A percentile compares a stretch with the other conserved stretches of the same genome.
phyloP scores from a whole-genome alignment of 2,113 vertebrate genomes.

The Nycticryphes semicollaris region DNA sequence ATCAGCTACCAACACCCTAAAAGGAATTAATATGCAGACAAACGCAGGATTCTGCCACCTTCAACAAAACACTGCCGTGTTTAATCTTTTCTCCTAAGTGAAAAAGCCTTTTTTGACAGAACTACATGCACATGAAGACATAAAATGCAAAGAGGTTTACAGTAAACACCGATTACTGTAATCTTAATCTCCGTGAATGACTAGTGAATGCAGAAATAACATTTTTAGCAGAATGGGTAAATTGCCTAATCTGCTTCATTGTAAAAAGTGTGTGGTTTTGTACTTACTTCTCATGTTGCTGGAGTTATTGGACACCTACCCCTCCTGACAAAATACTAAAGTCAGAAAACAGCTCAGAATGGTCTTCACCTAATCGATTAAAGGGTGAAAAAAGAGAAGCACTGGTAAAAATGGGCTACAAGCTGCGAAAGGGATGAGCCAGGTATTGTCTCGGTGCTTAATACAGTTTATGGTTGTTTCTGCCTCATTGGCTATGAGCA shows the following conservation, averaged over 20 bases:
- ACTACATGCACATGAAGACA: not conserved
- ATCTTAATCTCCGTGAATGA: conserved; percentile 8
- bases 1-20: not conserved
- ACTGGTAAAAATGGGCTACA: not conserved
- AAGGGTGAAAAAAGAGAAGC: not conserved
- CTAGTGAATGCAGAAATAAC: not conserved
- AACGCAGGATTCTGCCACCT: not conserved
- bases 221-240: not conserved
- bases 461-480: not conserved
- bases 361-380: not conserved
- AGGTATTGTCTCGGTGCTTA: not conserved
- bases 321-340: not conserved
- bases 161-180: conserved; percentile 6
- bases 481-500: not conserved
- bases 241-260: not conserved
- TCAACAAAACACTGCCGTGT: not conserved
- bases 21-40: not conserved
- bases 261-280: not conserved
- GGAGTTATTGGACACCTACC: not conserved
- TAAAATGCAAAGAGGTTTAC: conserved; percentile 21
- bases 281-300: not conserved
- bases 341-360: not conserved
- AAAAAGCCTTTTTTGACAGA: not conserved
- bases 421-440: not conserved
- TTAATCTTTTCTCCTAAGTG: not conserved